Percentiles rank a stretch among this genome's conserved stretches.
These are phyloP conservation scores for Hydriomena furcata DNA, from an alignment of 2,888 invertebrate genomes.

Conservation along the genomic window DNA sequence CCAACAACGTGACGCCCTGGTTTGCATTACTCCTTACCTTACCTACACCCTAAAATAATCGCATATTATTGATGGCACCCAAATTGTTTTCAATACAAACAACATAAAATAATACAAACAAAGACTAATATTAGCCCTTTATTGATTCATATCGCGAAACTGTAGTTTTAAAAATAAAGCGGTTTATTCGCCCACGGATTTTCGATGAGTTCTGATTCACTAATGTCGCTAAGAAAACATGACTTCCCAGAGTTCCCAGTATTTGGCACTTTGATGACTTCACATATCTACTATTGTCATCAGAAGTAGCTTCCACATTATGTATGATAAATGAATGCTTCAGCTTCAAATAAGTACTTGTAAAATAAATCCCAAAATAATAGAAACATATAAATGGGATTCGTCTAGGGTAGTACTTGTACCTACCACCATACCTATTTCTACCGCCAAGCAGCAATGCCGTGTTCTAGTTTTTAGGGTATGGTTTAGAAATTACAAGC, in stretches of 20 bases:
- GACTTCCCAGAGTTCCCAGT: slow-evolving; percentile 58
- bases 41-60: slow-evolving; percentile 11
- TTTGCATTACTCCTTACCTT: slow-evolving; percentile 6
- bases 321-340: background rate
- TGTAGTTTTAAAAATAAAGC: slow-evolving; percentile 61
- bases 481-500: too few relatives aligned
- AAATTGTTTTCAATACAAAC: slow-evolving; percentile 18
- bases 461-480: too few relatives aligned
- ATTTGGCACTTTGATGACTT: slow-evolving; percentile 43
- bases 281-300: slow-evolving; percentile 14
- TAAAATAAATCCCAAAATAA: too few relatives aligned
- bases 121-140: slow-evolving; percentile 57
- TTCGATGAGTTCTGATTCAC: slow-evolving; percentile 55
- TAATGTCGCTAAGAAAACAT: slow-evolving; percentile 51
- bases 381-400: too few relatives aligned
- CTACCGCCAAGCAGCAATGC: too few relatives aligned
- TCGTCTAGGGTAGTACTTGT: too few relatives aligned
- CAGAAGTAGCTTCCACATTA: background rate
- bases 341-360: slow-evolving; percentile 1
- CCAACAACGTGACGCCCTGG: background rate
- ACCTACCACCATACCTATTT: too few relatives aligned
- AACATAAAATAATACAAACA: slow-evolving; percentile 32
- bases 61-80: slow-evolving; percentile 15
- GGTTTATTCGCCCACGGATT: slow-evolving; percentile 63
- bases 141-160: slow-evolving; percentile 60